Percentiles rank a stretch among this genome's conserved stretches.
Conservation (phyloP, 2,797 vertebrate species). For the Coilia nasus region DNA sequence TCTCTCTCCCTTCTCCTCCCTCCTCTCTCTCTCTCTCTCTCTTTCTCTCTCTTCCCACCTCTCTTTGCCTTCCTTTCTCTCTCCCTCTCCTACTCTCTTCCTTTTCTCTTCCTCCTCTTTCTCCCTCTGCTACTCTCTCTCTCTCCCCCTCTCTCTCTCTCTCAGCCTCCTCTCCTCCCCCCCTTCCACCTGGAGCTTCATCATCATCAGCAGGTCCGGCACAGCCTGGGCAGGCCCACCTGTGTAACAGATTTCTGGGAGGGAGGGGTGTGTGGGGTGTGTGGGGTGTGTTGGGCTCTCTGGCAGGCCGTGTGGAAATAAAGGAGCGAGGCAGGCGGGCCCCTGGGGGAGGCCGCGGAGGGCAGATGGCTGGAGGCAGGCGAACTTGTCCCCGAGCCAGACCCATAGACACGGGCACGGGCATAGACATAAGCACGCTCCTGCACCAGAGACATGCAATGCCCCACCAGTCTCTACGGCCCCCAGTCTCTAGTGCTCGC, state of each 20-base stretch:
- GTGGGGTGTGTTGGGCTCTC: conserved; percentile 35
- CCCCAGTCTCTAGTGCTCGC: too few relatives aligned
- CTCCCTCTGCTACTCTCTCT: too few relatives aligned
- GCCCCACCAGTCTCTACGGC: too few relatives aligned
- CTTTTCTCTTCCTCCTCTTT: not conserved
- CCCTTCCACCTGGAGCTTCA: too few relatives aligned
- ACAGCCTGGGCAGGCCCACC: conserved; percentile 38
- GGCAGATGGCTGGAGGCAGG: conserved; percentile 58
- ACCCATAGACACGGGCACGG: conserved; percentile 49
- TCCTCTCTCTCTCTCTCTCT: too few relatives aligned
- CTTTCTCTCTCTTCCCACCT: too few relatives aligned
- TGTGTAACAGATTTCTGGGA: conserved; percentile 47
- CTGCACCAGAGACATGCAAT: too few relatives aligned
- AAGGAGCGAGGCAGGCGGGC: conserved; percentile 49
- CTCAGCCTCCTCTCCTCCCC: too few relatives aligned
- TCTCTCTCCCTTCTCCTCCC: too few relatives aligned
- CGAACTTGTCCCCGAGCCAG: conserved; percentile 55
- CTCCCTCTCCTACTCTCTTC: not conserved
- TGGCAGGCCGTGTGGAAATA: conserved; percentile 54
- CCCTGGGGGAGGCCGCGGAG: conserved; percentile 50
- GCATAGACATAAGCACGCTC: conserved; percentile 17
- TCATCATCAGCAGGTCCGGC: not conserved
- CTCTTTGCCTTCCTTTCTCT: not conserved
- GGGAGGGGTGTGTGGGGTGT: conserved; percentile 46
- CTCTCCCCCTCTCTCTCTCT: too few relatives aligned